A percentile compares a stretch with the other conserved stretches of the same genome.
phyloP scores from a whole-genome alignment of 2,888 invertebrate genomes.

The Acleris sparsana region DNA sequence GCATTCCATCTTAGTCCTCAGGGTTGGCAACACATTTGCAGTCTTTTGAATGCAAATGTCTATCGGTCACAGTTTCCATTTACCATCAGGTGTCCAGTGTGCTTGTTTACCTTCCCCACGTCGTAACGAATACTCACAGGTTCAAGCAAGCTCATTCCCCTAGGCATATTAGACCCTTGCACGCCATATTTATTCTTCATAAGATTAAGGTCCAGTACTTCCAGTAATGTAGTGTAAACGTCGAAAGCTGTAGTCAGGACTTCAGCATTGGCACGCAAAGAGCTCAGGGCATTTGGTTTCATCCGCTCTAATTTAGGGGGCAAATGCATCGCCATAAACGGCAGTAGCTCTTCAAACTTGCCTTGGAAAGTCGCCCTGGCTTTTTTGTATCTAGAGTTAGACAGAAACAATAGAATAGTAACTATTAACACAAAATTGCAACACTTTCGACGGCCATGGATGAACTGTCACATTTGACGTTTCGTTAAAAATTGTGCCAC shows the following conservation, averaged over 20 bases:
- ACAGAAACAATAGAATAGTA: not conserved
- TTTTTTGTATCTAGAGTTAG: conserved; percentile 18
- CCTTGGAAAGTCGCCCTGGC: conserved; percentile 43
- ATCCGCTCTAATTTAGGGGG: not conserved
- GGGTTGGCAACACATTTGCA: too few species aligned
- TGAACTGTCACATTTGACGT: too few species aligned
- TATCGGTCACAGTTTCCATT: too few species aligned
- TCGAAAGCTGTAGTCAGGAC: conserved; percentile 6
- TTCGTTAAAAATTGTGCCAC: too few species aligned
- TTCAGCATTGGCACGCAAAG: not conserved
- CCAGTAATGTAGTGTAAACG: conserved; percentile 1
- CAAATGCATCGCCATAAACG: conserved; percentile 38
- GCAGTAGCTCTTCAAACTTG: conserved; percentile 46
- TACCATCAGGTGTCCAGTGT: too few species aligned
- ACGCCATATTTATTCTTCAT: not conserved
- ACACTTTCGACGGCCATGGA: too few species aligned
- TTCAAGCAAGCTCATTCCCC: conserved; percentile 1
- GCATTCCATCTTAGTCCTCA: too few species aligned
- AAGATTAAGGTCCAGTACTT: not conserved
- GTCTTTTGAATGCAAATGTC: too few species aligned
- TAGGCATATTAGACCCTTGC: not conserved
- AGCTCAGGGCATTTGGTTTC: not conserved
- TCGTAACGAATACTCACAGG: not conserved
- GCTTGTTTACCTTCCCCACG: too few species aligned
- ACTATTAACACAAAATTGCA: not conserved